Conservation (phyloP, 2,113 vertebrate species). For the Esox niger region DNA sequence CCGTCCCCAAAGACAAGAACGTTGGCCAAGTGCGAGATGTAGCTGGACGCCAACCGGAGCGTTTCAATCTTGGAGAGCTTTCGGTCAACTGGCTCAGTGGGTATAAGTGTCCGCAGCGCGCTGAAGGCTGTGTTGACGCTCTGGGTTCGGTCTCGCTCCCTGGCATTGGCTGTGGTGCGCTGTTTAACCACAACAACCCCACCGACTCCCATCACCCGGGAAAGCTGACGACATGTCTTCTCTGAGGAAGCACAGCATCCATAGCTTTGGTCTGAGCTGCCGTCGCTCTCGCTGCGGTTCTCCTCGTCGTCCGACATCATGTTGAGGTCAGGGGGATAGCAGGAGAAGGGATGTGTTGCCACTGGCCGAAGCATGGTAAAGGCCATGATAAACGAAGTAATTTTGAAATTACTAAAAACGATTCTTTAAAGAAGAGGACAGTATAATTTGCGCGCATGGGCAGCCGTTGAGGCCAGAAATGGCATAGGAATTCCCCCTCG, state of each 20-base stretch:
- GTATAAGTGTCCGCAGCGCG: slow-evolving; percentile 87
- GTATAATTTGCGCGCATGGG: slow-evolving; percentile 25
- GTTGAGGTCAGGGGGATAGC: slow-evolving; percentile 75
- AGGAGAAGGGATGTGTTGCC: slow-evolving; percentile 77
- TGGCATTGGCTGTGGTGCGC: slow-evolving; percentile 84
- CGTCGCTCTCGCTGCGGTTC: slow-evolving; percentile 84
- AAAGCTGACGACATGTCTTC: slow-evolving; percentile 56
- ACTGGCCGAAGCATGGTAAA: slow-evolving; percentile 83
- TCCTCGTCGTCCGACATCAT: slow-evolving; percentile 82
- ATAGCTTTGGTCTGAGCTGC: slow-evolving; percentile 80
- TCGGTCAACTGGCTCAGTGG: slow-evolving; percentile 87
- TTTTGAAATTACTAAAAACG: background rate
- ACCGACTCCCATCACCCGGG: slow-evolving; percentile 60
- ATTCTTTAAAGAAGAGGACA: slow-evolving; percentile 20
- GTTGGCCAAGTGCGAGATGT: slow-evolving; percentile 90
- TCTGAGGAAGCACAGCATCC: slow-evolving; percentile 74
- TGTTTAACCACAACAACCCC: slow-evolving; percentile 78
- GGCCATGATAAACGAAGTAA: slow-evolving; percentile 64
- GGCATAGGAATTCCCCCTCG: slow-evolving; percentile 11
- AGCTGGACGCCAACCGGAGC: slow-evolving; percentile 88
- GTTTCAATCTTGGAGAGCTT: slow-evolving; percentile 93
- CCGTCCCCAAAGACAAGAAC: slow-evolving; percentile 84
- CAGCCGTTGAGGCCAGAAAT: slow-evolving; percentile 3
- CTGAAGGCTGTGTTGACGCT: slow-evolving; percentile 91
- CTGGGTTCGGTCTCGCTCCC: slow-evolving; percentile 87